Base-by-base conservation (phyloP, 2,113 vertebrate genomes). In the Mirounga angustirostris region DNA sequence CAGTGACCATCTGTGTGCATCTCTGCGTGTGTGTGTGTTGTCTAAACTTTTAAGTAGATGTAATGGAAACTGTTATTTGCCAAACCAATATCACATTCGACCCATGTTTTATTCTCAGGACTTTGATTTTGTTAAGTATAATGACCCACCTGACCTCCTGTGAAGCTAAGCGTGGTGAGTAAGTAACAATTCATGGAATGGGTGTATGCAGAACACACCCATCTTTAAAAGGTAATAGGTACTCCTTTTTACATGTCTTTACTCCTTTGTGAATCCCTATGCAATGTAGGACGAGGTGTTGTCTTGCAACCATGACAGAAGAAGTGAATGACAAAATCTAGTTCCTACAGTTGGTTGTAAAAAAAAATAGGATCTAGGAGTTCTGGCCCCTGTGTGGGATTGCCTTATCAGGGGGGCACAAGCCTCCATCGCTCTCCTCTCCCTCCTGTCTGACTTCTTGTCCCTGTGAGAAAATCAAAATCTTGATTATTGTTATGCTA, bases 201-300 rank as follows among this genome's bases (percentile, higher is more conserved):
- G 3, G 3, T 79, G 4, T 46, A 4, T 11, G 21, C 30, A 56
- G 13, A 90, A 52, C 30, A 50, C 5, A 36, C 12, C 5, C 13
- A 59, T 18, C 5, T 65, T n/a, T 50, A 30, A 30, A 74, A 36
- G 8, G 15, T 40, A 21, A 7, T 5, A 22, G 14, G 18, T 40
- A 2, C 1, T n/a, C 8, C 7, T 2, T 5, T 40, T 26, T 13
- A 59, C 2, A 18, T 7, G 16, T 0, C 6, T 65, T 63, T 46
- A 65, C 14, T 22, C 24, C 2, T 26, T 43, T 54, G 19, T 92
- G 43, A 63, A 80, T n/a, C 12, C 6, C 18, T 33, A 3, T 46
- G 22, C 21, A 18, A 2, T 19, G 16, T 14, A 61, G 40, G 5
- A 43, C 13, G 33, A 52, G 13, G 74, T 21, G 6, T 21, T 73